Base-by-base conservation (phyloP, 2,797 vertebrate species). In the Thripadectes ignobilis region DNA sequence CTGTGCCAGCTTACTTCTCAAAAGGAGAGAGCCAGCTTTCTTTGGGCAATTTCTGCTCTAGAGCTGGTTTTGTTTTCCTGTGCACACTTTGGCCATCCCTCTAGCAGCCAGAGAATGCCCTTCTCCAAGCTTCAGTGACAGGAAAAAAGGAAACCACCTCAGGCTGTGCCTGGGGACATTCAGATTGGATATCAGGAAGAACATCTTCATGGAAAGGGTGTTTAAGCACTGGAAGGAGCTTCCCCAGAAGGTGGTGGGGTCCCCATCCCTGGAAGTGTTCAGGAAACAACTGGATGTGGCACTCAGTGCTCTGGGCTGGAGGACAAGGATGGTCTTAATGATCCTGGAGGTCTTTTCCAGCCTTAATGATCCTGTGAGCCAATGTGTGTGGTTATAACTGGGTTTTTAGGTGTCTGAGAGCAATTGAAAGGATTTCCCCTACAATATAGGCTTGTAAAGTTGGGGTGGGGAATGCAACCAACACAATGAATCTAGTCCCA, bases 281-380 rank as follows among this genome's bases (percentile, higher is more conserved):
- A 26, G n/a, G 43, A 29, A 82, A n/a, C 1, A 16, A 1, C 20
- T 34, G 51, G n/a, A 15, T 0, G 6, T 46, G 38, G 18, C 39
- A 14, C 21, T 66, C 12, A 3, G 8, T 26, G n/a, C 58, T 34
- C 22, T 88, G 71, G 36, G 14, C 24, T 73, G 24, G 30, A 8
- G 4, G 21, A 46, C 59, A 52, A 36, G 22, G 10, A 36, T 13
- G 38, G 14, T 23, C 14, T 58, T 0, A 0, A 8, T 36, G 9
- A 19, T 19, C 43, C 51, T 34, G 24, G 12, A 77, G 9, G 7
- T n/a, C n/a, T 71, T 71, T 73, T 66, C 45, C 51, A 72, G 0
- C n/a, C 27, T 51, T 8, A 21, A 1, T 19, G 6, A 39, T 51
- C 57, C 59, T 36, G 6, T 27, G 45, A 43, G 24, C 10, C 61